Evolutionary conservation across 2,797 vertebrate genomes (phyloP), one percentile per base, ranked within the genome.

Genomic region (Toxotes lorentzi): DNA sequence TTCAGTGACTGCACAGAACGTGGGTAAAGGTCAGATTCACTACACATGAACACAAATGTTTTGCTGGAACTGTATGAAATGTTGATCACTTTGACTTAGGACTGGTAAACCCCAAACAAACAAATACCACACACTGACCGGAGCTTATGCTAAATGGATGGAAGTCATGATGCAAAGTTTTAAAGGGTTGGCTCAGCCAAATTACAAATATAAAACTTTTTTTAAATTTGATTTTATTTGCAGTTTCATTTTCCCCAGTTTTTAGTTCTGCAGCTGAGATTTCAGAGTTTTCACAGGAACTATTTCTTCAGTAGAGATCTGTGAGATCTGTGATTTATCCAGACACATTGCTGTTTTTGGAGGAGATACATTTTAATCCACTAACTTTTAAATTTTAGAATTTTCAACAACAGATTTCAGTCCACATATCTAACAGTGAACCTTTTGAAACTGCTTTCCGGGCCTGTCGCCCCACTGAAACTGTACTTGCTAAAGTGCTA

Each of bases 11-110:
- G 38, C 57, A 66, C 30, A 50, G 27, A 54, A n/a, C 50, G 51
- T 7, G 23, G 14, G 64, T 54, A 59, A 60, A 80, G 61, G 73
- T 79, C 58, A 61, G 11, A 54, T 59, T 61, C 47, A 61, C 6
- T 24, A 41, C 27, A 67, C 9, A 17, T 11, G 16, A 51, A 38
- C 4, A 14, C 50, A 27, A 7, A 13, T 27, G 50, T 54, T 24
- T 27, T 17, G 59, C 24, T 27, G 23, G 7, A 51, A 14, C 51
- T 53, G 6, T 27, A 53, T 13, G 8, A 54, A 27, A 54, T 53
- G 23, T 10, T 24, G 11, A 51, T 13, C 23, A 27, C 50, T 53
- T 48, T 21, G 7, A 48, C 21, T 48, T 16, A 7, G 17, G 43
- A 17, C 17, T 19, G 6, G n/a, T 2, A 51, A 24, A 51, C 50